Base-by-base conservation (phyloP, 2,113 vertebrate genomes). In the Pitta sordida region DNA sequence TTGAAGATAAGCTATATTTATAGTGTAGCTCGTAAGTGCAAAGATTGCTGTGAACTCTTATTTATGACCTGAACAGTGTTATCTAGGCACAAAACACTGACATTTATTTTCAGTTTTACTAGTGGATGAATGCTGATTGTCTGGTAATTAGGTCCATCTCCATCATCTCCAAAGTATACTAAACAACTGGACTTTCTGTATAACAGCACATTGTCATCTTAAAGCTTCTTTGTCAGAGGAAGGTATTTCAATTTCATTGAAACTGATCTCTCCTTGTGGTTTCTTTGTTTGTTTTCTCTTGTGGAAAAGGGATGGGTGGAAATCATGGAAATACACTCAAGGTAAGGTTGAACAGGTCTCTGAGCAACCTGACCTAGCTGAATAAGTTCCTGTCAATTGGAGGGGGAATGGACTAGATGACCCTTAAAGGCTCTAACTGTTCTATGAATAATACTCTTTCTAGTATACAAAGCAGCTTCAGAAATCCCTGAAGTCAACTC, bases 1-100 rank as follows among this genome's bases (percentile, higher is more conserved):
- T 37, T 93, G 34, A 82, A 76, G 77, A 86, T 89, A 88, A 86
- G 74, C 41, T 69, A 9, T 73, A 91, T 86, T 94, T 95, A 95
- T 49, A 60, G 68, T 30, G 19, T 63, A 90, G 30, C 15, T 86
- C 83, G 36, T 88, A 79, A 94, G 81, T 27, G 53, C 41, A 93
- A 82, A 84, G 39, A 86, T 24, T 78, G 70, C 74, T 71, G 34
- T 79, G 62, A 92, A 84, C 34, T 75, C 41, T 88, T 92, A 88
- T 56, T 94, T 91, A 87, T 79, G 65, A 96, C 58, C 63, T 84
- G 77, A 92, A 92, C 1, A 1, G 36, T 93, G 44, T 53, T 93
- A 89, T 68, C 69, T 79, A 71, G 36, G 36, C 41, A 91, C 37
- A 91, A 82, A 95, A 86, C 20, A 16, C 32, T 86, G 52, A 68